phyloP scores from a whole-genome alignment of 2,797 vertebrate genomes.

The Anas bahamensis region DNA sequence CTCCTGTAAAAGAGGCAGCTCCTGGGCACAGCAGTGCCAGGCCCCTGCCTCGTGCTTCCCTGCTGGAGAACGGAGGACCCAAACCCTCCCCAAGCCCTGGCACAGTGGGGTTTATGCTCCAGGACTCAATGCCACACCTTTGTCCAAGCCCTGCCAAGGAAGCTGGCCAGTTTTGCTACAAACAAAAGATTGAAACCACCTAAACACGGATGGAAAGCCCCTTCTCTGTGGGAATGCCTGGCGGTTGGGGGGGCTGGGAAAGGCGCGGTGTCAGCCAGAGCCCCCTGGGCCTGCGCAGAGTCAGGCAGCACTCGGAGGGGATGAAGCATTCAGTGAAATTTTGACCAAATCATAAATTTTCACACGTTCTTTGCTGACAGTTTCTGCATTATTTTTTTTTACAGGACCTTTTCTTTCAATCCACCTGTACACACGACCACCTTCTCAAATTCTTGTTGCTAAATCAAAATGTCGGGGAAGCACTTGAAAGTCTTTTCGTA shows the following conservation, averaged over 20 bases:
- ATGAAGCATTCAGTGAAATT: not conserved
- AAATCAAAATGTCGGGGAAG: not conserved
- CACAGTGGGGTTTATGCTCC: not conserved
- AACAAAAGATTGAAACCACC: not conserved
- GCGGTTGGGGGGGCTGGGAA: not conserved
- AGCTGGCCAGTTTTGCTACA: not conserved
- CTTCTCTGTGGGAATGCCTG: not conserved
- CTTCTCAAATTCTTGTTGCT: not conserved
- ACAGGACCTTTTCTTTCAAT: not conserved
- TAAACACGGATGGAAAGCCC: not conserved
- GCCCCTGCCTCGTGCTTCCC: not conserved
- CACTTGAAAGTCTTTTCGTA: not conserved
- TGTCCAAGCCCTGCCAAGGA: not conserved
- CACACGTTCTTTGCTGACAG: not conserved
- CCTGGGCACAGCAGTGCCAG: not conserved
- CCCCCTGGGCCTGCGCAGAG: not conserved
- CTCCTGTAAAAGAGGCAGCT: not conserved
- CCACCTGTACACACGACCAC: not conserved
- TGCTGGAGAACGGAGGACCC: not conserved
- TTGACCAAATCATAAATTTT: not conserved
- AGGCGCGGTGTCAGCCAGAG: not conserved
- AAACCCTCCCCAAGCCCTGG: not conserved
- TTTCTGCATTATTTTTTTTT: not conserved
- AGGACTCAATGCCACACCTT: not conserved
- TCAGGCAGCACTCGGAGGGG: not conserved